These are phyloP conservation scores for Sinella curviseta DNA, from an alignment of 1,140 invertebrate genomes.

Conservation along the genomic window DNA sequence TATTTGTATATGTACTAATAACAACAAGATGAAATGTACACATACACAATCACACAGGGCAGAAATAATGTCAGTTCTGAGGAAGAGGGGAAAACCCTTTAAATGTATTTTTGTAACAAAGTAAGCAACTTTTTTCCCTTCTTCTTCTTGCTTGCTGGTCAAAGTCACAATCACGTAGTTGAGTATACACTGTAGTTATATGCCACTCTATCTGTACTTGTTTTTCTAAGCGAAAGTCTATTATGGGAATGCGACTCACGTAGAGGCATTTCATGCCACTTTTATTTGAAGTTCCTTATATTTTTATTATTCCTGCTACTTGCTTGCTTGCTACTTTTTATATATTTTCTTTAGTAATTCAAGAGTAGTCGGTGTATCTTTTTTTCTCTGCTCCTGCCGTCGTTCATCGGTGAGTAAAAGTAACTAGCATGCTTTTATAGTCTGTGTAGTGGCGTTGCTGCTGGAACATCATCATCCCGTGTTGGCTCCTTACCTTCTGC, in stretches of 20 bases:
- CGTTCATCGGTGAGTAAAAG: too few species aligned
- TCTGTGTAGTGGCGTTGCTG: too few species aligned
- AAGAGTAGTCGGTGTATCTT: not conserved
- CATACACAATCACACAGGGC: not conserved
- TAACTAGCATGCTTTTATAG: too few species aligned
- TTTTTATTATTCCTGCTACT: not conserved
- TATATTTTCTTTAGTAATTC: not conserved
- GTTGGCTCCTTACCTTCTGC: conserved; percentile 13
- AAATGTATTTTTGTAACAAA: conserved; percentile 9
- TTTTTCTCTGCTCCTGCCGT: not conserved
- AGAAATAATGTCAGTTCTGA: not conserved
- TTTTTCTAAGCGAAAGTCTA: not conserved
- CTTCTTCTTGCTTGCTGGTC: not conserved
- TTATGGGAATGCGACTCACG: not conserved
- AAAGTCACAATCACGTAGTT: conserved; percentile 17
- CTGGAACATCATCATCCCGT: too few species aligned
- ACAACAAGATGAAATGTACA: not conserved
- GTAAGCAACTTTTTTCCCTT: not conserved
- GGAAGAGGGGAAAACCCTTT: not conserved
- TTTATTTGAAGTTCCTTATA: conserved; percentile 16
- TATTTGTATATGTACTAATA: too few species aligned
- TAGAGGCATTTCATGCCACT: conserved; percentile 4
- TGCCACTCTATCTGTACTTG: not conserved
- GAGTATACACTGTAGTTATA: not conserved
- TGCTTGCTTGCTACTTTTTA: not conserved